Percentiles rank a stretch among this genome's conserved stretches.
Evolutionary conservation across 2,888 invertebrate species (phyloP).

Genomic region (Meghimatium bilineatum): DNA sequence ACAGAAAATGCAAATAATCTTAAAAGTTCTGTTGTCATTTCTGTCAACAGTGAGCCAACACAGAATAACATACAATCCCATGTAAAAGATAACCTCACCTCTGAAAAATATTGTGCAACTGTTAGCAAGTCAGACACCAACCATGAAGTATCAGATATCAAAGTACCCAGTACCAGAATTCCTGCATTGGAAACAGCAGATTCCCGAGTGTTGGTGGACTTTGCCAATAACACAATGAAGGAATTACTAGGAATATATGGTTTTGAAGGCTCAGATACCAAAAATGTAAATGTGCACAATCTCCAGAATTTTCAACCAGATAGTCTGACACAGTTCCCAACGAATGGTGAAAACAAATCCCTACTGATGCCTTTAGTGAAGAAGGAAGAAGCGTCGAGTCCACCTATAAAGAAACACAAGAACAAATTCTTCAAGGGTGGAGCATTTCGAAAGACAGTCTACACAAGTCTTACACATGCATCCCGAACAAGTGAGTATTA

Average conservation of each 20-base stretch:
- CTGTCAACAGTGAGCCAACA: not conserved
- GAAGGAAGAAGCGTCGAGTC: not conserved
- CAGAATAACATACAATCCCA: not conserved
- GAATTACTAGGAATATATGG: constrained; percentile 87
- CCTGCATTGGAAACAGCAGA: constrained; percentile 31
- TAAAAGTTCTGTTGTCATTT: not conserved
- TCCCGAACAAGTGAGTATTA: not conserved
- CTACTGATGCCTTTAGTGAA: not conserved
- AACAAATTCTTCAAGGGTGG: not conserved
- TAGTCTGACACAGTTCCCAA: not conserved
- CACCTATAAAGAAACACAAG: not conserved
- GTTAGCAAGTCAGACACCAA: not conserved
- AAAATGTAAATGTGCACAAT: not conserved
- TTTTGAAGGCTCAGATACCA: constrained; percentile 81
- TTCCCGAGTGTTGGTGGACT: constrained; percentile 83
- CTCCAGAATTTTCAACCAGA: constrained; percentile 3
- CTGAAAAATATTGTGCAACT: not conserved
- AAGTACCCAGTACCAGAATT: not conserved
- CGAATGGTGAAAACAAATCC: not conserved
- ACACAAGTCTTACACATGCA: not conserved
- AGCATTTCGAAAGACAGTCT: not conserved
- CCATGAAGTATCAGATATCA: not conserved
- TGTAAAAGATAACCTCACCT: not conserved
- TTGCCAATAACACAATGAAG: constrained; percentile 88
- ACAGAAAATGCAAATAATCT: not conserved